Evolutionary conservation across 2,888 invertebrate genomes (phyloP), one percentile per base, ranked within the genome.

Genomic region (Crocallis elinguaria): DNA sequence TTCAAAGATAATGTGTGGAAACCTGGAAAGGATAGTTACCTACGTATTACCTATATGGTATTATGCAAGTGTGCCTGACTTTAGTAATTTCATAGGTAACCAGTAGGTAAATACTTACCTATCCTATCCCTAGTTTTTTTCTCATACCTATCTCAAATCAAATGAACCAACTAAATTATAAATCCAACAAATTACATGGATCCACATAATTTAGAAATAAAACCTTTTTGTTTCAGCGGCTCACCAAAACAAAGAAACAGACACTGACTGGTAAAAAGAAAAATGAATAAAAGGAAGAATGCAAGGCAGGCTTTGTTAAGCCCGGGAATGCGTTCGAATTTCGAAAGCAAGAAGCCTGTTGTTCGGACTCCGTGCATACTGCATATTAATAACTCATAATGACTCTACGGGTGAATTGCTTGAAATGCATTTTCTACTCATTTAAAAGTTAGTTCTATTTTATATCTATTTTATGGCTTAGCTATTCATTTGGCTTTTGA

Each of bases 371-470:
- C 67, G 67, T 70, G 73, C 65, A 72, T 78, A 74, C n/a, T n/a
- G n/a, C n/a, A 74, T 77, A 71, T 75, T 77, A 71, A 77, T 77
- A 70, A 67, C 60, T 57, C 65, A 60, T 75, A 78, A 79, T 77
- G 73, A 72, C 67, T 74, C 73, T 75, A 67, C 60, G 57, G 39
- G 54, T 52, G 54, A 62, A 67, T 64, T 66, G 69, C 61, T 67
- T 64, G 57, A 65, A 71, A 73, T 71, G 65, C 66, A 69, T n/a
- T n/a, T n/a, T n/a, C n/a, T n/a, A n/a, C n/a, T n/a, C n/a, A n/a
- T n/a, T n/a, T n/a, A n/a, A n/a, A n/a, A n/a, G n/a, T n/a, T n/a
- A n/a, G n/a, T n/a, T n/a, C n/a, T n/a, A n/a, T n/a, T n/a, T n/a
- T n/a, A n/a, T n/a, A n/a, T n/a, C n/a, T n/a, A n/a, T n/a, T n/a